A percentile compares a stretch with the other conserved stretches of the same genome.
phyloP scores from a whole-genome alignment of 2,113 vertebrate species.

The Gnathonemus longibarbis region DNA sequence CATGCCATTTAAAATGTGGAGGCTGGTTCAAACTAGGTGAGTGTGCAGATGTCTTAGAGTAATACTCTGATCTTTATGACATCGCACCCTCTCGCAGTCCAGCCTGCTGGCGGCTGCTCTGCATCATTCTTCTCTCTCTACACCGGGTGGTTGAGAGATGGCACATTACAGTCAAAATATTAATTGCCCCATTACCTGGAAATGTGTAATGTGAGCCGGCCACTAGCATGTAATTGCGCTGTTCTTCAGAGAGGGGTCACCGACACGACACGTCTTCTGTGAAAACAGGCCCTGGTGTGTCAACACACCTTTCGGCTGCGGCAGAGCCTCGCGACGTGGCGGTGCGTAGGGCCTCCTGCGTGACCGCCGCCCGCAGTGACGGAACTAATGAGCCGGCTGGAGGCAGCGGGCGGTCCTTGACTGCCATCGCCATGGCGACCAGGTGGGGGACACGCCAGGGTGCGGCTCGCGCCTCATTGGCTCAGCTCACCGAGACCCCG shows the following conservation, averaged over 20 bases:
- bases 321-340: not conserved
- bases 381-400: not conserved
- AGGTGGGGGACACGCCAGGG: constrained; percentile 13
- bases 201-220: not conserved
- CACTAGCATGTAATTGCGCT: not conserved
- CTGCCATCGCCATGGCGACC: constrained; percentile 44
- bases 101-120: not conserved
- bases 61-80: not conserved
- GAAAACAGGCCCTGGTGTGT: not conserved
- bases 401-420: constrained; percentile 4
- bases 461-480: not conserved
- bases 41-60: not conserved
- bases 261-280: not conserved
- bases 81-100: not conserved
- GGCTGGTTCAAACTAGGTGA: not conserved
- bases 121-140: not conserved
- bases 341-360: not conserved
- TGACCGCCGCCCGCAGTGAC: not conserved
- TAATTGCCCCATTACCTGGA: not conserved
- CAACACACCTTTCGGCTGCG: not conserved
- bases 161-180: not conserved
- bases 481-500: not conserved
- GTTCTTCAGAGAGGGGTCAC: constrained; percentile 12
- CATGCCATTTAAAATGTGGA: not conserved
- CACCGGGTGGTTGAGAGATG: not conserved